Base-by-base conservation (phyloP, 2,797 vertebrate species). In the Poeciliopsis presidionis region DNA sequence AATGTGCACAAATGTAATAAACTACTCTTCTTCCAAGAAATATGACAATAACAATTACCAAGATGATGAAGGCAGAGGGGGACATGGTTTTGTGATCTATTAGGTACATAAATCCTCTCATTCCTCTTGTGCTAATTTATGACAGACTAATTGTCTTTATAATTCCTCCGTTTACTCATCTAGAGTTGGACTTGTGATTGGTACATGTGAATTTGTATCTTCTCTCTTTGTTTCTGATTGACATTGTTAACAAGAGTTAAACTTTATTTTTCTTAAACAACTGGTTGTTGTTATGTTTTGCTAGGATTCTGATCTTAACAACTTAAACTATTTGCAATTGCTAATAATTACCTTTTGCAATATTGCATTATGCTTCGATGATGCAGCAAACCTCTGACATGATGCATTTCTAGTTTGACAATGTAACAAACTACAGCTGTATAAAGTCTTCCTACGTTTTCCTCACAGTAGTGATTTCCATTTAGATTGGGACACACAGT, bases 381-480 rank as follows among this genome's bases (percentile, higher is more conserved):
- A 59, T 33, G 57, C 28, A 16, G 33, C 28, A 30, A 30, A 30
- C 6, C 2, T 61, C 12, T 61, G 7, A 30, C 28, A 30, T 8
- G 9, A 43, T 11, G 36, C 43, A 61, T 28, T 28, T 30, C 57
- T 61, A 5, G 6, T 14, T 14, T 5, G 25, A 57, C n/a, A 57
- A 57, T 13, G 53, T 28, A 61, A 61, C n/a, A 61, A 61, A 18
- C 1, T 13, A 55, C 14, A 79, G 43, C 46, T 69, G 41, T 39
- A 57, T 43, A 49, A 25, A n/a, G 12, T 30, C 57, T 45, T 83
- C 11, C 20, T 57, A 8, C 12, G 25, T 76, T 84, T 75, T 72
- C 22, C 55, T 82, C 72, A 71, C 49, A 69, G 74, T 77, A 79
- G 72, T 71, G 74, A 80, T 83, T 81, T 84, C 74, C 33, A 67